Evolutionary conservation across 1,140 invertebrate species (phyloP).

Genomic region (Zaprionus capensis): DNA sequence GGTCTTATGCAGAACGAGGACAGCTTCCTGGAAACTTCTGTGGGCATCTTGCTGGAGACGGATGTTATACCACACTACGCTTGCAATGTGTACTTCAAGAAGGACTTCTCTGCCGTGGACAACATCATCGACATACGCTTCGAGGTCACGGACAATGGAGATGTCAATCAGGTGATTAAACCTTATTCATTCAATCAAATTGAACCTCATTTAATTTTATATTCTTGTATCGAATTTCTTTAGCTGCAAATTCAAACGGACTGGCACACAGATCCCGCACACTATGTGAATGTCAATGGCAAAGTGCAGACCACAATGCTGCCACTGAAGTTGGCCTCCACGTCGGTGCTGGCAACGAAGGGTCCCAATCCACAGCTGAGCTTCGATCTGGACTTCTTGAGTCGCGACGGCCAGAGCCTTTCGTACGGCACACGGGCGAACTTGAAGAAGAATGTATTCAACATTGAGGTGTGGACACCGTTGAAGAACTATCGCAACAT

Average conservation of each 20-base stretch:
- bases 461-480: conserved; percentile 78
- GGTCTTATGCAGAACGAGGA: conserved; percentile 85
- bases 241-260: conserved; percentile 63
- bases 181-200: neutral
- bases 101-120: conserved; percentile 88
- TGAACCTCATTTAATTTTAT: neutral
- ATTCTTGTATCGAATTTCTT: neutral
- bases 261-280: conserved; percentile 63
- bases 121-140: conserved; percentile 86
- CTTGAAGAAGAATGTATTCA: conserved; percentile 69
- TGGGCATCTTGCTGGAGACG: conserved; percentile 86
- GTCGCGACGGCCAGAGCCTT: conserved; percentile 54
- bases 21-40: conserved; percentile 86
- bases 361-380: conserved; percentile 58
- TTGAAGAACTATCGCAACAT: conserved; percentile 74
- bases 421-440: conserved; percentile 68
- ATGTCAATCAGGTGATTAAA: conserved; percentile 59
- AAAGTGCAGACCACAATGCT: conserved; percentile 72
- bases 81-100: conserved; percentile 87
- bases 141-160: conserved; percentile 84
- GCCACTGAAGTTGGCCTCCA: conserved; percentile 63
- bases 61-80: conserved; percentile 87
- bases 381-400: conserved; percentile 68
- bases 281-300: conserved; percentile 64
- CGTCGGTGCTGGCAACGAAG: conserved; percentile 54